phyloP scores from a whole-genome alignment of 2,888 invertebrate species.

The Drosophila kokeensis region DNA sequence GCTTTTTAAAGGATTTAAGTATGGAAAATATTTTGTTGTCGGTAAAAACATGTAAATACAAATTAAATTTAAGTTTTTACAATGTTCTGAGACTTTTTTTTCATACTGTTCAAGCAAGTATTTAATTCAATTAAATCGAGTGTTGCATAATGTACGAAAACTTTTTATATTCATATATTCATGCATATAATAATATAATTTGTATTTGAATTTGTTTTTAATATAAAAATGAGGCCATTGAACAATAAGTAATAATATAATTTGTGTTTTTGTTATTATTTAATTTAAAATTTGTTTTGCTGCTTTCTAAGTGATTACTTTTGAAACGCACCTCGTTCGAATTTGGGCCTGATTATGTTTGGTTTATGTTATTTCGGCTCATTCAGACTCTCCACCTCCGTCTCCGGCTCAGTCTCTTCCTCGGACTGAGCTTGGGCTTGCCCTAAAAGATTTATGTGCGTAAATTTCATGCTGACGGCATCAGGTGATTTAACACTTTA shows the following conservation, averaged over 20 bases:
- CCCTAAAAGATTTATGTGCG: slow-evolving; percentile 80
- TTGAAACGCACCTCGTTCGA: slow-evolving; percentile 38
- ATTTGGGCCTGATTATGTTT: slow-evolving; percentile 71
- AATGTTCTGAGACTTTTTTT: background rate
- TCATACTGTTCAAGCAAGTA: no score
- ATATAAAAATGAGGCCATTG: background rate
- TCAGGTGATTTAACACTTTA: slow-evolving; percentile 85
- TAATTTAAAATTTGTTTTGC: background rate
- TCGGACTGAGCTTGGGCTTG: slow-evolving; percentile 48
- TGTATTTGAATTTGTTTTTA: background rate
- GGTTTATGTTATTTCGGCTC: slow-evolving; percentile 73
- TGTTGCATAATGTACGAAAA: no score
- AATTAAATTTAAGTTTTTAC: background rate
- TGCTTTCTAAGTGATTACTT: background rate
- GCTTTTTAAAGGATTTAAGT: no score
- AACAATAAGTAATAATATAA: background rate
- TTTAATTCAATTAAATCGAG: no score
- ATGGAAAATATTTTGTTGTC: no score
- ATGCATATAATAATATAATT: no score
- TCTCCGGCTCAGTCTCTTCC: background rate
- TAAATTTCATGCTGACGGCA: slow-evolving; percentile 84
- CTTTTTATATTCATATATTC: no score
- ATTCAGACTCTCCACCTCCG: slow-evolving; percentile 35
- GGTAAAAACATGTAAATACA: no score
- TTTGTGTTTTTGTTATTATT: background rate